Base-by-base conservation (phyloP, 2,797 vertebrate genomes). In the Harpagifer antarcticus region DNA sequence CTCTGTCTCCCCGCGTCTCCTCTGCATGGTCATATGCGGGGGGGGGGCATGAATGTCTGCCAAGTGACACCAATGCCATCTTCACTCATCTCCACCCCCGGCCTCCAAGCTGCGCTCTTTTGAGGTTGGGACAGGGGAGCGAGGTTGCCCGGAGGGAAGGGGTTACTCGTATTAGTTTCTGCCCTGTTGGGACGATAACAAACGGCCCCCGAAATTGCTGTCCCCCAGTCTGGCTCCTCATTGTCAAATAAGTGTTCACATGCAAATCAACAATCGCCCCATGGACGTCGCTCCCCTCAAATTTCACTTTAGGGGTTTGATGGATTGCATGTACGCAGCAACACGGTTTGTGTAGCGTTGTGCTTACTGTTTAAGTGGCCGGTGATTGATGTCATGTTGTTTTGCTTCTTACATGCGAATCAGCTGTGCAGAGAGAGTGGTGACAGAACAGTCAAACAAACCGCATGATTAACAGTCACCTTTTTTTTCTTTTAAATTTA, bases 21-120 rank as follows among this genome's bases (percentile, higher is more conserved):
- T 61, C 78, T 52, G 58, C 45, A 44, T 42, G 7, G 66, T 14
- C 9, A 5, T 47, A 72, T 83, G 62, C 59, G 5, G 57, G 85
- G 16, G 75, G 16, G 20, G 72, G 10, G 5, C 15, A 10, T 90
- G 85, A 93, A 93, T 93, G 84, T 83, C 78, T 83, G 86, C 80
- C 81, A 69, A 83, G 83, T 90, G 91, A 94, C 92, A 93, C 91
- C 79, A 81, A 88, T 90, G 89, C 85, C 90, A 93, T 94, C 93
- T 83, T 93, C 91, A 88, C 92, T 92, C 84, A 89, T 88, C 89
- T 88, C 57, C n/a, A 2, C 55, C 45, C 20, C 40, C 15, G 20
- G 55, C 78, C 74, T 65, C 58, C 7, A 49, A 50, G 73, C 42
- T 1, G 57, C 3, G 8, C 56, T 68, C 70, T 87, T 52, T 49